phyloP scores from a whole-genome alignment of 2,797 vertebrate genomes.

The Brotula barbata region DNA sequence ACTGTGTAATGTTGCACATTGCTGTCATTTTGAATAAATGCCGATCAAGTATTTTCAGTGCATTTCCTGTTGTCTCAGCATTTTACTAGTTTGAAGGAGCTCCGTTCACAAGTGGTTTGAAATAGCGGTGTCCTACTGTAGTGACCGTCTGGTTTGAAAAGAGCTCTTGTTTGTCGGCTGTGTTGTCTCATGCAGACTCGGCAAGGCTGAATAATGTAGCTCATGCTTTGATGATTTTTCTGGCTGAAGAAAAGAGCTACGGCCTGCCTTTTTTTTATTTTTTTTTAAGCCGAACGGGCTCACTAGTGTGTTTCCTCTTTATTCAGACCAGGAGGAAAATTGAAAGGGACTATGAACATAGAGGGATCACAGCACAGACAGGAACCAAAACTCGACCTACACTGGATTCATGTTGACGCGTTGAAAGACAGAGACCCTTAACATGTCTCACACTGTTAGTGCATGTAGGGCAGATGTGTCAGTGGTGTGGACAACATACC shows the following conservation, averaged over 20 bases:
- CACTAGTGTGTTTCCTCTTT: conserved; percentile 66
- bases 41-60: conserved; percentile 31
- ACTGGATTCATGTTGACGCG: conserved; percentile 34
- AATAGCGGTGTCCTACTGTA: conserved; percentile 64
- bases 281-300: conserved; percentile 53
- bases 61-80: conserved; percentile 29
- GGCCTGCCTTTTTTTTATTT: conserved; percentile 52
- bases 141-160: conserved; percentile 70
- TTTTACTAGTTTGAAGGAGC: conserved; percentile 48
- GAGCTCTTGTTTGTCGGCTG: conserved; percentile 69
- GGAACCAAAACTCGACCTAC: conserved; percentile 47
- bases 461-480: conserved; percentile 25
- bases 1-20: neutral
- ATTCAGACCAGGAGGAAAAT: conserved; percentile 60
- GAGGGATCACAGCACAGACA: conserved; percentile 53
- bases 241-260: conserved; percentile 71
- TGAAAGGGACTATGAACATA: conserved; percentile 59
- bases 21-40: conserved; percentile 24
- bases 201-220: conserved; percentile 72
- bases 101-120: conserved; percentile 60
- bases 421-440: conserved; percentile 38
- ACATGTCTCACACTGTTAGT: conserved; percentile 21
- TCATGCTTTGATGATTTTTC: conserved; percentile 73
- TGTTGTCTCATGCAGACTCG: conserved; percentile 75
- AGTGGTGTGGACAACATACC: conserved; percentile 14